A percentile compares a stretch with the other conserved stretches of the same genome.
These are phyloP conservation scores for Eristalis tenax DNA, from an alignment of 2,888 invertebrate species.

Conservation along the genomic window DNA sequence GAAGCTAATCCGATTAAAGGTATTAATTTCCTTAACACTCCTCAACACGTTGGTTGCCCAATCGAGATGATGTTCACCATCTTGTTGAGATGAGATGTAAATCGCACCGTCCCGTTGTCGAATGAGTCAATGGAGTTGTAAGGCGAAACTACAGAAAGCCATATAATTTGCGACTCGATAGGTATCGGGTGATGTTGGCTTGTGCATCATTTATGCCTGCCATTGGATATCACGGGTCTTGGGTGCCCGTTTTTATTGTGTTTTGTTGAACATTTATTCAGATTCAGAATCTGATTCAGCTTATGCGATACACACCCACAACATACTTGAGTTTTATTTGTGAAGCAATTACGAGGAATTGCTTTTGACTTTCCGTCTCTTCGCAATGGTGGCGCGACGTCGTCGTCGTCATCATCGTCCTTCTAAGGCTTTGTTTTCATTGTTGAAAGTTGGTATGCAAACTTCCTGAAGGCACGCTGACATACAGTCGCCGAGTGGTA, in stretches of 20 bases:
- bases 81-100: constrained; percentile 24
- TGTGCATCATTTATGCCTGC: constrained; percentile 54
- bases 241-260: constrained; percentile 10
- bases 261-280: constrained; percentile 12
- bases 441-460: constrained; percentile 36
- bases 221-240: constrained; percentile 34
- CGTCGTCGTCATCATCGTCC: background rate
- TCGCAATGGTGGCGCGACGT: background rate
- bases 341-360: constrained; percentile 52
- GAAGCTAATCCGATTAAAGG: constrained; percentile 64
- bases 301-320: constrained; percentile 3
- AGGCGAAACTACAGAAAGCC: background rate
- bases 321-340: constrained; percentile 32
- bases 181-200: constrained; percentile 29
- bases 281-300: constrained; percentile 17
- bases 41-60: constrained; percentile 54
- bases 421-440: constrained; percentile 18
- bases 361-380: constrained; percentile 24
- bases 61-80: constrained; percentile 51
- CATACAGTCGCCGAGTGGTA: background rate
- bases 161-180: constrained; percentile 37
- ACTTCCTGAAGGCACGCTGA: constrained; percentile 33
- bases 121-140: constrained; percentile 25
- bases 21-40: constrained; percentile 65
- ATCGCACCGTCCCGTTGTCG: background rate